These are phyloP conservation scores for Okapia johnstoni DNA, from an alignment of 2,113 vertebrate genomes.

Conservation along the genomic window DNA sequence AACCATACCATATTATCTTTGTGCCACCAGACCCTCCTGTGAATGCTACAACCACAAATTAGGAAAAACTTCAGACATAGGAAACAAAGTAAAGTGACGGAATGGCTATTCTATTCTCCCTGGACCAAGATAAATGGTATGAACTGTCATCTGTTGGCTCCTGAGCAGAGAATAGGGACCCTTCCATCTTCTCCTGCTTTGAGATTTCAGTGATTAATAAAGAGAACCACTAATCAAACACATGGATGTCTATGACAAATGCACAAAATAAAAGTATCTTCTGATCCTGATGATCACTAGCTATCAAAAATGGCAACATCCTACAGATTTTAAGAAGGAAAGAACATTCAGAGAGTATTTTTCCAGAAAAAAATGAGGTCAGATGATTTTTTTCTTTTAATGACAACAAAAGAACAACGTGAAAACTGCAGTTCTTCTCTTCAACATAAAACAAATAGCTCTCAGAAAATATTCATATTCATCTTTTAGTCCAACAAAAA, in stretches of 20 bases:
- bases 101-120: not conserved
- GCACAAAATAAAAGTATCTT: not conserved
- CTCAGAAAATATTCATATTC: not conserved
- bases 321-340: not conserved
- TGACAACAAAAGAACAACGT: not conserved
- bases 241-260: not conserved
- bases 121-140: not conserved
- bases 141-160: not conserved
- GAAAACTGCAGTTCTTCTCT: not conserved
- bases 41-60: not conserved
- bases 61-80: not conserved
- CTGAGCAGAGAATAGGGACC: not conserved
- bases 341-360: not conserved
- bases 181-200: not conserved
- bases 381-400: not conserved
- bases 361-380: not conserved
- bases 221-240: not conserved
- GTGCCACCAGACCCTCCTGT: not conserved
- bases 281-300: not conserved
- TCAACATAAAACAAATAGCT: not conserved
- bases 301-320: not conserved
- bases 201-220: not conserved
- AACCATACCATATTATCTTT: not conserved
- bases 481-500: not conserved
- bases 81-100: not conserved